Conservation (phyloP, 2,888 invertebrate species). For the Agonopterix subpropinquella region DNA sequence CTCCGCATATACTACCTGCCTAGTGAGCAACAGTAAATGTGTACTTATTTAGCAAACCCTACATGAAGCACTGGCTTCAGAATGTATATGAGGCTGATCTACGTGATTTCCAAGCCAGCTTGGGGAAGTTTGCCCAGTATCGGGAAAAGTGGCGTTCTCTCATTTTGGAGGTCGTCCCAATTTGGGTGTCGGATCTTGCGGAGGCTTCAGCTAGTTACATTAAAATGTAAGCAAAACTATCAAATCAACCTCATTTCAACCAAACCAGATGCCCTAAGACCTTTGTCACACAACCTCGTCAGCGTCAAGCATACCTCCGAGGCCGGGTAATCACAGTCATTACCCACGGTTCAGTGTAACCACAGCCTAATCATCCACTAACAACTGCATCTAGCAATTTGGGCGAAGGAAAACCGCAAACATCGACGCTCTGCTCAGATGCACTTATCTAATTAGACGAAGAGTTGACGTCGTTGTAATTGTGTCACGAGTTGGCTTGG, state of each 20-base stretch:
- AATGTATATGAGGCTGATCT: no score
- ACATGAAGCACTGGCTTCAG: no score
- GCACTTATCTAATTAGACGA: conserved; percentile 23
- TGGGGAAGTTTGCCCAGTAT: no score
- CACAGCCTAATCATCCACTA: conserved; percentile 16
- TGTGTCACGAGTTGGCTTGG: conserved; percentile 19
- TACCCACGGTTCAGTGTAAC: conserved; percentile 17
- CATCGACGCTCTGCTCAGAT: conserved; percentile 8
- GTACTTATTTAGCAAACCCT: no score
- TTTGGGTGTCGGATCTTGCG: no score
- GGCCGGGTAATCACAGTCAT: conserved; percentile 22
- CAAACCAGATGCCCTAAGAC: conserved; percentile 1
- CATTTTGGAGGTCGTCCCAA: no score
- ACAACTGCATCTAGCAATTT: conserved; percentile 23
- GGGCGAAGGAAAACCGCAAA: conserved; percentile 22
- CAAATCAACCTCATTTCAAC: neutral
- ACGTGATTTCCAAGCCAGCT: no score
- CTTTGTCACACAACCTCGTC: neutral
- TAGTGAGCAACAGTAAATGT: no score
- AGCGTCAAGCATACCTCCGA: conserved; percentile 8
- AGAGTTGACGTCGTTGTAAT: conserved; percentile 17
- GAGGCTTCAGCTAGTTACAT: no score
- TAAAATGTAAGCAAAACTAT: neutral
- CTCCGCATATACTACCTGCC: no score
- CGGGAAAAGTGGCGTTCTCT: no score